Base-by-base conservation (phyloP, 1,140 invertebrate genomes). In the Mizuhopecten yessoensis region DNA sequence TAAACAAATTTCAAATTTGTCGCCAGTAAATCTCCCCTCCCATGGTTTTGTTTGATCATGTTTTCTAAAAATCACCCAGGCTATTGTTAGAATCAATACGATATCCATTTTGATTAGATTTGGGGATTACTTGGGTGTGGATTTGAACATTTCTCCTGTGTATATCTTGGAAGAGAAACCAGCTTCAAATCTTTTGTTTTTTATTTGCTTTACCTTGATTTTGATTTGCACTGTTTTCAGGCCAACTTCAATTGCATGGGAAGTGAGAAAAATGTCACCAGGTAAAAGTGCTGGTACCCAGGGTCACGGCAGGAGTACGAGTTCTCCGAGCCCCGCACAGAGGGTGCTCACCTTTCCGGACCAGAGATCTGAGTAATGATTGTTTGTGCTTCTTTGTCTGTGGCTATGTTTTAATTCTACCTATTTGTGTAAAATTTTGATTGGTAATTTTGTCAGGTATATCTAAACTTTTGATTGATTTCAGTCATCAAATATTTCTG, bases 201-300 rank as follows among this genome's bases (percentile, higher is more conserved):
- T 75, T 9, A 75, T 75, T 75, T 75, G 57, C 57, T 75, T 75
- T 75, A 75, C 57, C 29, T 75, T 75, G 57, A 75, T 75, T 75
- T 29, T 75, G 20, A 75, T 75, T 75, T 75, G 57, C 57, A 75
- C 57, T 75, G 57, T 75, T 92, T 93, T 75, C 89, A 97, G 99
- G 89, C 98, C 98, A 5, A 98, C 98, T 86, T 98, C 98, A 33
- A 97, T 99, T 87, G 98, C 99, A 20, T 99, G 99, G 99, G 99
- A 99, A 97, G 98, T 99, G 34, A 97, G 98, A 91, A 99, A 99
- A 96, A 98, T 98, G 90, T 99, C 98, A 91, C 98, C 98, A 45
- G 97, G 97, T 29, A 97, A 97, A 95, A 93, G 93, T 89, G 89
- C 91, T 86, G 93, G 92, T 91, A 75, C 90, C 88, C 89, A 90